These are phyloP conservation scores for Charanyca ferruginea DNA, from an alignment of 2,888 invertebrate species.

Conservation along the genomic window DNA sequence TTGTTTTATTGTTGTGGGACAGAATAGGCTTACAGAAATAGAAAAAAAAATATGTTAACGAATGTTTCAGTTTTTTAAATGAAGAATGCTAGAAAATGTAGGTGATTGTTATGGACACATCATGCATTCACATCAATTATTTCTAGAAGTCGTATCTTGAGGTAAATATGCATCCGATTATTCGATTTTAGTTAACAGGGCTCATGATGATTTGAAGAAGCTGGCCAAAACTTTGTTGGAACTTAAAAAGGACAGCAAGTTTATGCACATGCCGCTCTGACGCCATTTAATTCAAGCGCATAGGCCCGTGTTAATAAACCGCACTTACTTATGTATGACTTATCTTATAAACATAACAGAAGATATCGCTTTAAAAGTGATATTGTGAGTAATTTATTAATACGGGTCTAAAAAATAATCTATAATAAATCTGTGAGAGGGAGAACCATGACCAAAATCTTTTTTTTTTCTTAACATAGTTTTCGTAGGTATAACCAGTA, in stretches of 20 bases:
- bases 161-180: too few species aligned
- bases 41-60: too few species aligned
- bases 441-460: not conserved
- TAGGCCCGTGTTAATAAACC: slow-evolving; percentile 29
- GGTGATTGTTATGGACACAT: too few species aligned
- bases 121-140: too few species aligned
- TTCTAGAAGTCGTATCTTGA: too few species aligned
- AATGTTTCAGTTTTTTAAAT: too few species aligned
- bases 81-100: too few species aligned
- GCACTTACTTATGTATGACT: not conserved
- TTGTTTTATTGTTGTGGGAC: too few species aligned
- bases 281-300: not conserved
- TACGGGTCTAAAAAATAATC: slow-evolving; percentile 28
- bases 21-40: too few species aligned
- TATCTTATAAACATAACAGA: not conserved
- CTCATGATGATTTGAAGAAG: too few species aligned
- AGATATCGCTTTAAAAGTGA: not conserved
- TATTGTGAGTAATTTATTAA: slow-evolving; percentile 19
- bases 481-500: too few species aligned
- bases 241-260: not conserved
- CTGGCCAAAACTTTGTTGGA: not conserved
- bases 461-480: not conserved
- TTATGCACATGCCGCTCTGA: not conserved
- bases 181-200: too few species aligned
- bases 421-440: not conserved